A percentile compares a stretch with the other conserved stretches of the same genome.
phyloP scores from a whole-genome alignment of 2,888 invertebrate genomes.

The Zelleria hepariella region DNA sequence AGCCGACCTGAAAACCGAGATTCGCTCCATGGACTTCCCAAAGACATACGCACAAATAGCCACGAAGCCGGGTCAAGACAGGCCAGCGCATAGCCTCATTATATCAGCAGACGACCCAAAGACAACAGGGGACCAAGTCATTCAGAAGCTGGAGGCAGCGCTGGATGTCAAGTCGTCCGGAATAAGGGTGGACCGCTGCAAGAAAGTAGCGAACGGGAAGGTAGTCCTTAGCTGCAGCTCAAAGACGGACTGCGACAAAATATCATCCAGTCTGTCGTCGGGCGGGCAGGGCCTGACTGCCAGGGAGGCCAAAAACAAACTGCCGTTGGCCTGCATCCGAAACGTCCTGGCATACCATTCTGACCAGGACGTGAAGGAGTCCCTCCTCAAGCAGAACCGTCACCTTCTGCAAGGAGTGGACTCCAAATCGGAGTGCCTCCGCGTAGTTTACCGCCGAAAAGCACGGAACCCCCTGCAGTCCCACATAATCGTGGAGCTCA shows the following conservation, averaged over 20 bases:
- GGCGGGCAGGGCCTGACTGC: background rate
- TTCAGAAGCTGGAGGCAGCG: conserved; percentile 5
- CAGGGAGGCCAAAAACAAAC: conserved; percentile 6
- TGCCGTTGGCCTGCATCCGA: conserved; percentile 9
- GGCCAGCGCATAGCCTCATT: background rate
- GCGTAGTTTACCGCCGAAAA: conserved; percentile 14
- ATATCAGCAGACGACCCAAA: background rate
- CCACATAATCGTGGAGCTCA: conserved; percentile 17
- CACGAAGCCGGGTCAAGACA: no score
- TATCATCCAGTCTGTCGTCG: background rate
- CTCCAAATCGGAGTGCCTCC: background rate
- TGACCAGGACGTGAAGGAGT: conserved; percentile 9
- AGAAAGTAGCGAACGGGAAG: conserved; percentile 13
- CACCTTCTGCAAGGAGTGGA: conserved; percentile 6
- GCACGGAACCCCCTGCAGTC: conserved; percentile 16
- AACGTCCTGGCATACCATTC: conserved; percentile 11
- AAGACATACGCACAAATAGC: no score
- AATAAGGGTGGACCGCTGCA: conserved; percentile 10
- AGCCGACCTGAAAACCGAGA: background rate
- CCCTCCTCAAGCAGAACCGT: conserved; percentile 11
- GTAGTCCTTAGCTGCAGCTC: conserved; percentile 12
- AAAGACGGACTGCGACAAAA: background rate
- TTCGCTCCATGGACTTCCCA: no score
- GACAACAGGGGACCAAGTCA: background rate
- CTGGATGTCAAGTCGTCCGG: conserved; percentile 12